These are phyloP conservation scores for Spea bombifrons DNA, from an alignment of 2,113 vertebrate genomes.

Conservation along the genomic window DNA sequence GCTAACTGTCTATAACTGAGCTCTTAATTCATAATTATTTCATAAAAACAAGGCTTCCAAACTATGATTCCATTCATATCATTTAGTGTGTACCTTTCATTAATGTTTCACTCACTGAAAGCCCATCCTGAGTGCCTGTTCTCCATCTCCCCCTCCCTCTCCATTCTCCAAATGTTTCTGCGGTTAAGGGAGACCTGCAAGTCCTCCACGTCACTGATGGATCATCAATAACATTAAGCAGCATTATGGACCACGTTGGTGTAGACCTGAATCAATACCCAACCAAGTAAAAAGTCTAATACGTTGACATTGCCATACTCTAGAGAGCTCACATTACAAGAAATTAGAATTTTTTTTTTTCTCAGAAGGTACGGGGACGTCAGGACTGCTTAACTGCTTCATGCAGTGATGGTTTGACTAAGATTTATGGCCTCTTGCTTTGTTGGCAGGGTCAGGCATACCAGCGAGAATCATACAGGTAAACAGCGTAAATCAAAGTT, in stretches of 20 bases:
- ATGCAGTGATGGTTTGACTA: constrained; percentile 63
- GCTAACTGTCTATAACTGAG: constrained; percentile 70
- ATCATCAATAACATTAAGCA: constrained; percentile 98
- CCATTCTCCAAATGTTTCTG: constrained; percentile 86
- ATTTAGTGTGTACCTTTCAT: constrained; percentile 60
- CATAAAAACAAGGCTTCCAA: constrained; percentile 70
- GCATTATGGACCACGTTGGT: constrained; percentile 85
- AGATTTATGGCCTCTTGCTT: constrained; percentile 67
- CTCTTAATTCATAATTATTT: constrained; percentile 76
- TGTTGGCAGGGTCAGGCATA: constrained; percentile 50
- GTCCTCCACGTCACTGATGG: constrained; percentile 88
- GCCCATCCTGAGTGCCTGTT: constrained; percentile 71
- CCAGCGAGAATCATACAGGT: constrained; percentile 54
- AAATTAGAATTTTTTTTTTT: constrained; percentile 79
- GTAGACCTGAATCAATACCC: constrained; percentile 91
- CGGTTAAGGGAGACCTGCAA: constrained; percentile 82
- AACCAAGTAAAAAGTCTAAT: constrained; percentile 86
- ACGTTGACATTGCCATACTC: constrained; percentile 83
- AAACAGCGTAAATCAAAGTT: constrained; percentile 50
- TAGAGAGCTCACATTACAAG: constrained; percentile 80
- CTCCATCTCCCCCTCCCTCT: constrained; percentile 74
- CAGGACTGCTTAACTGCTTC: constrained; percentile 66
- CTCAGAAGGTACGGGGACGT: constrained; percentile 70
- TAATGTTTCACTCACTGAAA: constrained; percentile 63
- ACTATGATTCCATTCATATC: constrained; percentile 27